Evolutionary conservation across 2,113 vertebrate species (phyloP), one percentile per base, ranked within the genome.

Genomic region (Mormoops blainvillei): DNA sequence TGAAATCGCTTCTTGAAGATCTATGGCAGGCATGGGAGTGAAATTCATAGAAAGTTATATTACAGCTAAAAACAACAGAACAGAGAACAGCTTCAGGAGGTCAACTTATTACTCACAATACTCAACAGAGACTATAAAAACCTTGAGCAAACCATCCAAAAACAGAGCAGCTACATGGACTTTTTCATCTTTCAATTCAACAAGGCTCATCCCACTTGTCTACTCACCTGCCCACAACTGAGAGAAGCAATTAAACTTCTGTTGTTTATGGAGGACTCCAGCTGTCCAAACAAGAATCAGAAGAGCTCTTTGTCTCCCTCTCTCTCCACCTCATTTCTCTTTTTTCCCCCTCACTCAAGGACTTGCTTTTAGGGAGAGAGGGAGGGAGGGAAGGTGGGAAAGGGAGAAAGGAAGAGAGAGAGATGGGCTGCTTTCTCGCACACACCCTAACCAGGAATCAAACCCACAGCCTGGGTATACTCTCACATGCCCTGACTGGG

Each of bases 351-450:
- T 83, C 83, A 71, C 6, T 63, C 28, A 73, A 48, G 48, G 7
- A 48, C 12, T 8, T 48, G 48, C 48, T 48, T 12, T 48, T 48
- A 48, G 48, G 12, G 48, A 48, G 12, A 48, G 48, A 48, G 48
- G 48, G 12, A 48, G 48, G 48, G 45, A 94, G 58, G 4, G 61
- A 31, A 45, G 33, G 22, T n/a, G n/a, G n/a, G n/a, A n/a, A n/a
- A n/a, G n/a, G n/a, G n/a, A n/a, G n/a, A n/a, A n/a, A 89, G 63
- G 45, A 15, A 18, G 43, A 63, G 78, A 48, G 24, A 14, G 82
- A 36, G 12, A 50, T 99, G 95, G 99, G 99, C 48, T 48, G 48
- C 48, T 12, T 48, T 48, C 48, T 48, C 48, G 12, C 48, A 48
- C 12, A 12, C 12, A 12, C 48, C 48, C 48, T 48, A 12, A 48